Evolutionary conservation across 2,113 vertebrate genomes (phyloP).

Genomic region (Barnardius zonarius): DNA sequence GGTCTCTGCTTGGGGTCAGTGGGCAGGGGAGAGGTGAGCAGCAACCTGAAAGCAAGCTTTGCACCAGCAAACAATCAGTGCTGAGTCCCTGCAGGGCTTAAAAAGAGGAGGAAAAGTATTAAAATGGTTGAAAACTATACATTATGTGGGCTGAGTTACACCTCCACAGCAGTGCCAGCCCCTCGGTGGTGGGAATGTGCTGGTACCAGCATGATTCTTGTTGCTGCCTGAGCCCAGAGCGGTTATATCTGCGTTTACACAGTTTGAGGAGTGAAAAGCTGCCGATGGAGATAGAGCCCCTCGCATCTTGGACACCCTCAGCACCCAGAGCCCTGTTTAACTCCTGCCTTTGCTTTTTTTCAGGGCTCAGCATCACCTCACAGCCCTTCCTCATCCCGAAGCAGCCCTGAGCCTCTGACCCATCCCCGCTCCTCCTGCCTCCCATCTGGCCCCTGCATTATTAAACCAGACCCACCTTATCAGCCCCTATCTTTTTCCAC

Average conservation of each 20-base stretch:
- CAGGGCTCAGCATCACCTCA: neutral
- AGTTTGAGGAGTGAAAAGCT: neutral
- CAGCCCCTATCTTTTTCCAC: neutral
- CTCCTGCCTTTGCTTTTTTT: neutral
- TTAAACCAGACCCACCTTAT: neutral
- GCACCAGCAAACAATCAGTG: neutral
- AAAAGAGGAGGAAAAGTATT: neutral
- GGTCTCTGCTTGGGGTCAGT: neutral
- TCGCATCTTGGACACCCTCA: neutral
- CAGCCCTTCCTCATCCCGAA: neutral
- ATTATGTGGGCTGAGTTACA: neutral
- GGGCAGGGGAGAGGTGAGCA: neutral
- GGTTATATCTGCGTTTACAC: neutral
- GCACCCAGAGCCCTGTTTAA: neutral
- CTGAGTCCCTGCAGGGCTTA: neutral
- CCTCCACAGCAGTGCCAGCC: neutral
- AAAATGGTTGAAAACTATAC: neutral
- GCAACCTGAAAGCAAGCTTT: neutral
- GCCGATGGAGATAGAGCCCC: neutral
- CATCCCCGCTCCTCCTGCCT: neutral
- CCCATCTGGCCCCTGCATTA: constrained; percentile 10
- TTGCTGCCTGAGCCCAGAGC: neutral
- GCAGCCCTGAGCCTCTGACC: neutral
- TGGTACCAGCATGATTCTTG: neutral
- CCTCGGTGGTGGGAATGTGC: neutral